Conservation (phyloP, 2,113 vertebrate species). For the Dicrurus megarhynchus region DNA sequence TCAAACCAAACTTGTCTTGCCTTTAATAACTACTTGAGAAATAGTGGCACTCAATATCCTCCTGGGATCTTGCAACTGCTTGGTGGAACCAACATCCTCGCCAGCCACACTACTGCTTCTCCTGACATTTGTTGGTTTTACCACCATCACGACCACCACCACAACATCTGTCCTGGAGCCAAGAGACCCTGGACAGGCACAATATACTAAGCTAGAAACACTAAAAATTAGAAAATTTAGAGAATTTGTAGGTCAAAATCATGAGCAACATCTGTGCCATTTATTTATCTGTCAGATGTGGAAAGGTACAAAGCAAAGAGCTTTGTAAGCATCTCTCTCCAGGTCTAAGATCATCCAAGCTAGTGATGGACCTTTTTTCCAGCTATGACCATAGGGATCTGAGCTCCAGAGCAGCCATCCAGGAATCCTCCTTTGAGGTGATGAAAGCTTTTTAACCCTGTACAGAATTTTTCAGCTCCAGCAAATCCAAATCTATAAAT, state of each 20-base stretch:
- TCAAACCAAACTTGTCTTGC: background rate
- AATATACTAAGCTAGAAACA: background rate
- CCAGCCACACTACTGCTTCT: background rate
- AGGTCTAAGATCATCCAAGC: background rate
- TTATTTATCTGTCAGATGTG: background rate
- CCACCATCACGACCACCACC: background rate
- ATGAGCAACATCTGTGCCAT: background rate
- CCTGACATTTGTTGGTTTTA: background rate
- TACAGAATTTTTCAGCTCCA: background rate
- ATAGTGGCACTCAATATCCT: background rate
- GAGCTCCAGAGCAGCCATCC: background rate
- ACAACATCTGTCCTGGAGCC: background rate
- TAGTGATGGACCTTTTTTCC: background rate
- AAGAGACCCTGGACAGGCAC: background rate
- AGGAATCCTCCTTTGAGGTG: background rate
- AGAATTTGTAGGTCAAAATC: background rate
- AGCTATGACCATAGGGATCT: background rate
- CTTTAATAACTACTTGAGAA: background rate
- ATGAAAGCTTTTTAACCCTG: background rate
- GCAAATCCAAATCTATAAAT: background rate
- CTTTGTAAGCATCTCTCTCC: background rate
- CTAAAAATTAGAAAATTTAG: background rate
- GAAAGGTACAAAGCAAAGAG: background rate
- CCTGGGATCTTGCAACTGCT: background rate
- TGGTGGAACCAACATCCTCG: background rate